Evolutionary conservation across 1,140 invertebrate species (phyloP), one percentile per base, ranked within the genome.

Genomic region (Muscidifurax raptorellus): DNA sequence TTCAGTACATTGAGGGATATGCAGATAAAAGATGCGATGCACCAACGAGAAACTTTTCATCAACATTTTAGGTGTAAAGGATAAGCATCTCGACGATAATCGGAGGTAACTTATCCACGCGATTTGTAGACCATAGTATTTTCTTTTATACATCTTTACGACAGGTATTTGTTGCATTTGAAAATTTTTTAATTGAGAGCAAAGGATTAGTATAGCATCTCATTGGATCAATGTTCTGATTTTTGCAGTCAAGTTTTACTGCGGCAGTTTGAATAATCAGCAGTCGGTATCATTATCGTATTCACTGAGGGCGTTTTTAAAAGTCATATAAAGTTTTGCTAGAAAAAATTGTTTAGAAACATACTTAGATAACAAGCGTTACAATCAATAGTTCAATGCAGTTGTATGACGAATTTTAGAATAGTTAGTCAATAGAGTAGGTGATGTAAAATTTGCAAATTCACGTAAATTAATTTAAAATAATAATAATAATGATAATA

Each of bases 1-100:
- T 86, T 91, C 89, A 87, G 89, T 91, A 91, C 89, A 91, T 91
- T 87, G 87, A 91, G 89, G 88, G 90, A 91, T 91, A 91, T 91
- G 90, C 90, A 90, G 88, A 91, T 89, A 90, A 85, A 87, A 87
- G 88, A 87, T 81, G 86, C 72, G 80, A 86, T 87, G 88, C 52
- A 76, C 15, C 78, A 81, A 28, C 32, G 40, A 59, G 36, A 84
- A 32, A 85, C 59, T 80, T 81, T 64, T 81, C 71, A 10, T 76
- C 44, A 40, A 72, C 44, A 9, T 64, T 69, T 13, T 3, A 74
- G 6, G 18, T 30, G 66, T 36, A 72, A 80, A 80, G 66, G 67
- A 80, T 27, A 74, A 74, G 67, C 12, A 28, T 74, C 32, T 72
- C 76, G 64, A 64, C 27, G 67, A 44, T 64, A 59, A 64, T 79